Conservation (phyloP, 2,113 vertebrate species). For the Meles meles region DNA sequence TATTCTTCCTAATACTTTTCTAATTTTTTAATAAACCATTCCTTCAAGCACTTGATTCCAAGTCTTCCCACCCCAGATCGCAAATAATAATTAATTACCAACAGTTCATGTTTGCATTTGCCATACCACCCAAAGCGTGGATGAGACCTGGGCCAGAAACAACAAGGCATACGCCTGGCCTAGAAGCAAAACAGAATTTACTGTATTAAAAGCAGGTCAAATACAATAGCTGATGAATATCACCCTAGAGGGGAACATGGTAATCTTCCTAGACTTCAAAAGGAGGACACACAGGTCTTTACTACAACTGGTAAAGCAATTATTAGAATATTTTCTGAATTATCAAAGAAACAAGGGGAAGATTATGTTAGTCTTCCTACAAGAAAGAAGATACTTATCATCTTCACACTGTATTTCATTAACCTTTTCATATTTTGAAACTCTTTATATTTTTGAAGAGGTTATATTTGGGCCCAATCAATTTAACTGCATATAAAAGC, state of each 20-base stretch:
- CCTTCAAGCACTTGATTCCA: neutral
- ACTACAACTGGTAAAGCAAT: neutral
- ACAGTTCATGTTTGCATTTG: slow-evolving; percentile 95
- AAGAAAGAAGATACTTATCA: neutral
- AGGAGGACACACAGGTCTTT: neutral
- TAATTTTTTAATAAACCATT: neutral
- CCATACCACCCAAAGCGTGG: slow-evolving; percentile 95
- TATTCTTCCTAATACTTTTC: neutral
- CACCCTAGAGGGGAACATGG: neutral
- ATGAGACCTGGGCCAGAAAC: slow-evolving; percentile 97
- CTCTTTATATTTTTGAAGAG: neutral
- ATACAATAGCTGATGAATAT: neutral
- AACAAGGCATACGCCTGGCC: slow-evolving; percentile 94
- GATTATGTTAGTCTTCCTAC: neutral
- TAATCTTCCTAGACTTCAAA: neutral
- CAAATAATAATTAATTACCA: slow-evolving; percentile 84
- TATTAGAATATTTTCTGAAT: neutral
- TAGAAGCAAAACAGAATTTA: slow-evolving; percentile 66
- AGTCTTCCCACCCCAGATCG: neutral
- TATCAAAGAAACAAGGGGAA: neutral
- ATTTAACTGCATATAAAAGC: neutral
- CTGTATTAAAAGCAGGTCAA: slow-evolving; percentile 13
- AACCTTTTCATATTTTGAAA: neutral
- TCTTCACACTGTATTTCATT: neutral
- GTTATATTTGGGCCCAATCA: neutral